These are phyloP conservation scores for Upupa epops DNA, from an alignment of 2,113 vertebrate species.

Conservation along the genomic window DNA sequence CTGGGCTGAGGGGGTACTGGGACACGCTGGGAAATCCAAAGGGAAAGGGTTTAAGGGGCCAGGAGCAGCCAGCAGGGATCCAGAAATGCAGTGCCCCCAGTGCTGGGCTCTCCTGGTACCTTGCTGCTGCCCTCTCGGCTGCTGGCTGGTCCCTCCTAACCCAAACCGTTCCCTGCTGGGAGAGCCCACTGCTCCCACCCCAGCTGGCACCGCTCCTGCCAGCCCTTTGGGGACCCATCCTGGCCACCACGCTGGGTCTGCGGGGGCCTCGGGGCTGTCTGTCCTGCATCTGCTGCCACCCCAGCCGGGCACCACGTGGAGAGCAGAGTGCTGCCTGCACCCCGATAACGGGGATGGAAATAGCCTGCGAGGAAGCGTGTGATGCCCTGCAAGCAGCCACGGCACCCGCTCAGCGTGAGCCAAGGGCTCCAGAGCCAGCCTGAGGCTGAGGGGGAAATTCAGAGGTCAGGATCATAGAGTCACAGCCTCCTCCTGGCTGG, in stretches of 20 bases:
- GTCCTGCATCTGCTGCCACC: neutral
- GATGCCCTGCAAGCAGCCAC: neutral
- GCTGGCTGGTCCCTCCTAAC: neutral
- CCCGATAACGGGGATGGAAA: neutral
- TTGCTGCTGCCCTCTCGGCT: neutral
- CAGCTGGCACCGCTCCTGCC: neutral
- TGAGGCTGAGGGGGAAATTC: fast-evolving
- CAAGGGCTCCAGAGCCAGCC: neutral
- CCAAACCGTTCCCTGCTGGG: neutral
- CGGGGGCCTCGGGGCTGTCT: neutral
- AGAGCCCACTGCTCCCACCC: neutral
- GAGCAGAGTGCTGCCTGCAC: neutral
- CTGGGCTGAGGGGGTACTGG: no score
- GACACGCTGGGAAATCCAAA: neutral
- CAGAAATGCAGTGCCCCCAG: neutral
- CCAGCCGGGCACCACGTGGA: fast-evolving
- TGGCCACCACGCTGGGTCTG: fast-evolving
- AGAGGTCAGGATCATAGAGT: fast-evolving
- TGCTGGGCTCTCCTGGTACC: fast-evolving
- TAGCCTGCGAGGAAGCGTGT: neutral
- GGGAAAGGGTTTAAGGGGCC: neutral
- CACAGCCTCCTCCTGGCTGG: no score
- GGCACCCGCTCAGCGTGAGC: neutral
- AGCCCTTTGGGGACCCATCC: neutral
- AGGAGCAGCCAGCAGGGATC: neutral